phyloP scores from a whole-genome alignment of 2,113 vertebrate species.

The Pelecanoides urinatrix region DNA sequence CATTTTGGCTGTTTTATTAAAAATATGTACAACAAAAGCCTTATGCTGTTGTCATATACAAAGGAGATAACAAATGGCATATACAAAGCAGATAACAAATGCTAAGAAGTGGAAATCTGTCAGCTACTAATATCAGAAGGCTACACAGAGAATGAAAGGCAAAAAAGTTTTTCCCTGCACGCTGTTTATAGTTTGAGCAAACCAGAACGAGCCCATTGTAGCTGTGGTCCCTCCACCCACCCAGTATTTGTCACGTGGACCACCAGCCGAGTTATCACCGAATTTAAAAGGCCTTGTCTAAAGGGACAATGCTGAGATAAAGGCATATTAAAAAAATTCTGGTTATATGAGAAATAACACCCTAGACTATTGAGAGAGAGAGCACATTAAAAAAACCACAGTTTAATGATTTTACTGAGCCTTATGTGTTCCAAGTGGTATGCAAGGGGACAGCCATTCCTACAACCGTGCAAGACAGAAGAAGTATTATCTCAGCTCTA shows the following conservation, averaged over 20 bases:
- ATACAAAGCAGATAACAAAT: constrained; percentile 57
- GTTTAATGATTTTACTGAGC: background rate
- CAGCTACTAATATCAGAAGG: constrained; percentile 50
- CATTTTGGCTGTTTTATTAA: constrained; percentile 53
- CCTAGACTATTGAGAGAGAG: background rate
- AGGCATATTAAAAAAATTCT: background rate
- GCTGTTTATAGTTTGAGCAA: background rate
- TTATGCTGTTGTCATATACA: background rate
- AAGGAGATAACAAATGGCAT: constrained; percentile 56
- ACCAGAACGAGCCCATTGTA: background rate
- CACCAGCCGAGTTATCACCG: background rate
- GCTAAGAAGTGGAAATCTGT: constrained; percentile 28
- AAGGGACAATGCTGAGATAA: background rate
- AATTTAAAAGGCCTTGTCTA: background rate
- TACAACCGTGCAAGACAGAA: background rate
- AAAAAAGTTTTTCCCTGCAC: background rate
- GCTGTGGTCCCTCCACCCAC: background rate
- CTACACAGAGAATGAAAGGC: background rate
- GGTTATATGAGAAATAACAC: background rate
- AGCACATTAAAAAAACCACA: background rate
- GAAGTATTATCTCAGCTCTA: background rate
- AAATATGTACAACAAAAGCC: constrained; percentile 54
- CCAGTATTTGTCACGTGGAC: background rate
- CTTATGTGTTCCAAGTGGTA: background rate
- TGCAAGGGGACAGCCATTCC: background rate